Base-by-base conservation (phyloP, 2,888 invertebrate species). In the Drosophila cracens region DNA sequence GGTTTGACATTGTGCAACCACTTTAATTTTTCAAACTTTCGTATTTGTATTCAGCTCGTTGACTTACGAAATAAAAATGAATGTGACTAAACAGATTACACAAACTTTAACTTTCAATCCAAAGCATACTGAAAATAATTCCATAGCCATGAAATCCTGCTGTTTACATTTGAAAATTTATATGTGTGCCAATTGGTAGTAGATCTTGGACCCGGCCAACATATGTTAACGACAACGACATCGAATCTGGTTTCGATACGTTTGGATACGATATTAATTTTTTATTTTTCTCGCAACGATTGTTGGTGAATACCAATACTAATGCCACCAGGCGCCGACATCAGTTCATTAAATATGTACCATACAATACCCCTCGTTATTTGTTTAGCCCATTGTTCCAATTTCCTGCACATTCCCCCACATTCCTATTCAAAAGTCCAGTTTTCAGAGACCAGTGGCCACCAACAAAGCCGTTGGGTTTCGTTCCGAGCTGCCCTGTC, bases 151-250 rank as follows among this genome's bases (percentile, higher is more conserved):
- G 10, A 31, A 25, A 34, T 59, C 36, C 57, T 68, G 51, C 29
- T 63, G 33, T 38, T 46, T 57, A 29, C 64, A 79, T 71, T 79
- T 82, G 54, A 65, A 68, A 76, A 73, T 73, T 69, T 70, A 62
- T 64, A 18, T 43, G 62, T 67, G 63, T 74, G 36, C 51, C 56
- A 76, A 80, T 81, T 78, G 68, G 62, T 54, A 34, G 53, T 67
- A 64, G 53, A 65, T 40, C 51, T 67, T 62, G 27, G 38, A 46
- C n/a, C 57, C 54, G 64, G 68, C 61, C 61, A 82, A 81, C 82
- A 90, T 81, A 82, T 90, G 85, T 89, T 84, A 73, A 81, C 89
- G 82, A 79, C 89, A 84, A 79, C 74, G 72, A 82, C 82, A 76
- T 65, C 74, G 70, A 76, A 88, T 90, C 83, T 75, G 89, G 82